A percentile compares a stretch with the other conserved stretches of the same genome.
Conservation (phyloP, 2,113 vertebrate species). For the Felis chaus region DNA sequence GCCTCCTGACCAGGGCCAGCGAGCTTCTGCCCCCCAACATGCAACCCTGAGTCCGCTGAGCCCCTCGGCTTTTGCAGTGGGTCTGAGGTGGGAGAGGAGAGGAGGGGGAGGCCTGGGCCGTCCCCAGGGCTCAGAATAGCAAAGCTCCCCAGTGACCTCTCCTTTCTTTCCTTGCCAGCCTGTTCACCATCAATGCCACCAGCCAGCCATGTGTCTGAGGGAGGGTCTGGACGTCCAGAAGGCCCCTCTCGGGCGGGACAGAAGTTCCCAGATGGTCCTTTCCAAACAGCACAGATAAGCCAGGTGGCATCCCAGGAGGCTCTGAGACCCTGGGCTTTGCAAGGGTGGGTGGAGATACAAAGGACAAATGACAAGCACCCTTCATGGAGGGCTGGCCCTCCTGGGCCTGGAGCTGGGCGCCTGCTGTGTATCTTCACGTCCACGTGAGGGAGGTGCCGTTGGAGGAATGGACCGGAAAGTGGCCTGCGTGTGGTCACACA, state of each 20-base stretch:
- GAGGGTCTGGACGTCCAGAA: not conserved
- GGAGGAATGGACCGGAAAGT: too few species aligned
- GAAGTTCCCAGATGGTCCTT: not conserved
- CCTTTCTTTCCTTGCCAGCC: not conserved
- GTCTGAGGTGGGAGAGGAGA: not conserved
- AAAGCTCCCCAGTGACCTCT: not conserved
- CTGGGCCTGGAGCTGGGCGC: not conserved
- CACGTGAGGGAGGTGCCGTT: not conserved
- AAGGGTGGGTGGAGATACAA: not conserved
- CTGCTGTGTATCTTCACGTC: accelerated
- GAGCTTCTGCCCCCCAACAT: not conserved
- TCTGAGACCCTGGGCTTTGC: not conserved
- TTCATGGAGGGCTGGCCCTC: not conserved
- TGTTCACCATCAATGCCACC: not conserved
- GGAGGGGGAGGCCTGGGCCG: not conserved
- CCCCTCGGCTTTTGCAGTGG: not conserved
- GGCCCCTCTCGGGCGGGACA: not conserved
- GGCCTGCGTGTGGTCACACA: not conserved
- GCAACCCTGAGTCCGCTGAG: not conserved
- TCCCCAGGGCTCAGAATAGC: not conserved
- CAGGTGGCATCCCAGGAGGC: not conserved
- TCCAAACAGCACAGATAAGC: not conserved
- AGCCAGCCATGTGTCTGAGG: not conserved
- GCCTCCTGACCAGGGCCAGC: not conserved
- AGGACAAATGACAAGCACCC: not conserved